These are phyloP conservation scores for Coptodon bakossiorum DNA, from an alignment of 2,113 vertebrate species.

Conservation along the genomic window DNA sequence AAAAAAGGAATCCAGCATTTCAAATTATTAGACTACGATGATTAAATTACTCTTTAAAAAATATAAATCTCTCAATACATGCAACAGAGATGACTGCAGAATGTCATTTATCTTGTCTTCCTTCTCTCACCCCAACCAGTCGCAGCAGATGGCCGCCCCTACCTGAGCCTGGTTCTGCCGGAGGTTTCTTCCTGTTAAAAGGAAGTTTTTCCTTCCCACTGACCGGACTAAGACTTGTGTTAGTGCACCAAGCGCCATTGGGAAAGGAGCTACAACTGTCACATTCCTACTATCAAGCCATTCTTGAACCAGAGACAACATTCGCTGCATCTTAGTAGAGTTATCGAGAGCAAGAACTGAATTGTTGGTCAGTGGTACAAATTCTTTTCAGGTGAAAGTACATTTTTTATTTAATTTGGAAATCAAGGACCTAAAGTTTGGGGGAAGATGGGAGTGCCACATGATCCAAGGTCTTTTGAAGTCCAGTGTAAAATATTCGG, in stretches of 20 bases:
- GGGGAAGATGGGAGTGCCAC: not conserved
- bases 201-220: not conserved
- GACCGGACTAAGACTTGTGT: not conserved
- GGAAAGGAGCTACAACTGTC: not conserved
- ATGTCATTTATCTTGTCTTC: not conserved
- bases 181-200: not conserved
- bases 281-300: not conserved
- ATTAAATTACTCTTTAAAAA: not conserved
- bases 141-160: not conserved
- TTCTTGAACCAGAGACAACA: not conserved
- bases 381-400: not conserved
- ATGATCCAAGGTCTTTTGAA: not conserved
- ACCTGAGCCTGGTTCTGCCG: fast-evolving
- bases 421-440: not conserved
- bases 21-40: not conserved
- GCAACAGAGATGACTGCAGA: not conserved
- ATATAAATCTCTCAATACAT: not conserved
- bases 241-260: not conserved
- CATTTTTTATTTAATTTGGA: not conserved
- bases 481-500: not conserved
- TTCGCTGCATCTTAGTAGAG: not conserved
- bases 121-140: not conserved
- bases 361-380: not conserved
- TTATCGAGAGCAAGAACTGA: not conserved
- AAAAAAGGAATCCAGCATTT: not conserved